These are phyloP conservation scores for Lates japonicus DNA, from an alignment of 2,797 vertebrate genomes.

Conservation along the genomic window DNA sequence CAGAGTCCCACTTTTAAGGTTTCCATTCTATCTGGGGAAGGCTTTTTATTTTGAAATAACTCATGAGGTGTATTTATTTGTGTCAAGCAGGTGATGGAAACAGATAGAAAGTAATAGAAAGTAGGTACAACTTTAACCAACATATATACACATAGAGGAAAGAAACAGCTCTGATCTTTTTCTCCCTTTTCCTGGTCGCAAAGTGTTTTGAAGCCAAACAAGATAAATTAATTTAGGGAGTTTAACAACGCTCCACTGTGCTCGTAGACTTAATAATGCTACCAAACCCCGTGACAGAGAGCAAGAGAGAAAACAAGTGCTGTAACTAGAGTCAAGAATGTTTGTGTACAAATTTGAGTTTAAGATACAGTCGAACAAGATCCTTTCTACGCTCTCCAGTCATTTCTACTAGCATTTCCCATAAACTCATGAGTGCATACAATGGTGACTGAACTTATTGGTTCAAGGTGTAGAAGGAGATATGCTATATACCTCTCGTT, in stretches of 20 bases:
- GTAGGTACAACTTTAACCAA: neutral
- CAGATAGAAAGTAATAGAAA: neutral
- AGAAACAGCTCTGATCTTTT: conserved; percentile 16
- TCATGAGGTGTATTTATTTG: conserved; percentile 21
- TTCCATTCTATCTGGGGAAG: conserved; percentile 19
- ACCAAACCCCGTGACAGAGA: neutral
- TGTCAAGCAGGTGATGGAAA: conserved; percentile 22
- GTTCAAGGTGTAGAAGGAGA: no score
- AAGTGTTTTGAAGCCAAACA: conserved; percentile 37
- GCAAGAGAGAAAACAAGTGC: neutral
- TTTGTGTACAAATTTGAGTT: neutral
- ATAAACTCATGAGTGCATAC: neutral
- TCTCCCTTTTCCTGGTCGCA: conserved; percentile 6
- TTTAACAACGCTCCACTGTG: conserved; percentile 41
- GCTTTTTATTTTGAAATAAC: conserved; percentile 54
- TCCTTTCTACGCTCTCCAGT: no score
- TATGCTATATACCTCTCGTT: no score
- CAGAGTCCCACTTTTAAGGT: conserved; percentile 11
- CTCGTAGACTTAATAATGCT: conserved; percentile 10
- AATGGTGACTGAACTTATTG: no score
- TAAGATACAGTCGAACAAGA: neutral
- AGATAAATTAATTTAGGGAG: conserved; percentile 38
- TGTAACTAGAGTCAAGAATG: neutral
- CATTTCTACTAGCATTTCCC: neutral
- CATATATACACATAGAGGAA: neutral